Conservation (phyloP, 2,888 invertebrate species). For the Diplazon laetatorius region DNA sequence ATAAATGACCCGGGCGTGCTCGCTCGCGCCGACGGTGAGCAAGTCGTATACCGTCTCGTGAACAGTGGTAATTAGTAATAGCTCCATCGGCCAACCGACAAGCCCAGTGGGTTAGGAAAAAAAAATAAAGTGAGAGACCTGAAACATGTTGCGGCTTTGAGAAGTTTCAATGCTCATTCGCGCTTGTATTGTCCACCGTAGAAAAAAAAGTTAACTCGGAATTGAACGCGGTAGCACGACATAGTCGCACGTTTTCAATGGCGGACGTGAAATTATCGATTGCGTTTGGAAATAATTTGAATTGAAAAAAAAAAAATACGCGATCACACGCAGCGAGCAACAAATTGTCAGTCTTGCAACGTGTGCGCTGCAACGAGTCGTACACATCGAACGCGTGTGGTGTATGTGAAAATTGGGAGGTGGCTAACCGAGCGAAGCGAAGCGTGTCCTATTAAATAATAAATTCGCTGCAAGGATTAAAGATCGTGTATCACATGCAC, state of each 20-base stretch:
- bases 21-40: background rate
- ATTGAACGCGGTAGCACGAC: background rate
- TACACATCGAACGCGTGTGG: background rate
- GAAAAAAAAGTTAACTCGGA: slow-evolving; percentile 31
- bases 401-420: slow-evolving; percentile 21
- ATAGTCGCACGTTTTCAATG: background rate
- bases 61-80: slow-evolving; percentile 44
- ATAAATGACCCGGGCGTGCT: slow-evolving; percentile 39
- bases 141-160: background rate
- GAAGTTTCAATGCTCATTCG: slow-evolving; percentile 16
- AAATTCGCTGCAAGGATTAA: slow-evolving; percentile 7
- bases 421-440: slow-evolving; percentile 39
- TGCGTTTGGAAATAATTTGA: slow-evolving; percentile 20
- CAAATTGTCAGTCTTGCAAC: slow-evolving; percentile 24
- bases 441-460: slow-evolving; percentile 41
- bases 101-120: slow-evolving; percentile 13
- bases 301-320: slow-evolving; percentile 9
- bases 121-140: background rate
- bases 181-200: too few relatives aligned
- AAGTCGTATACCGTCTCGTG: background rate
- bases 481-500: background rate
- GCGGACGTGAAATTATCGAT: slow-evolving; percentile 28
- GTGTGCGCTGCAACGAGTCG: slow-evolving; percentile 1
- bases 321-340: slow-evolving; percentile 12
- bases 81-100: background rate